These are phyloP conservation scores for Melanotus villosus DNA, from an alignment of 2,888 invertebrate genomes.

Conservation along the genomic window DNA sequence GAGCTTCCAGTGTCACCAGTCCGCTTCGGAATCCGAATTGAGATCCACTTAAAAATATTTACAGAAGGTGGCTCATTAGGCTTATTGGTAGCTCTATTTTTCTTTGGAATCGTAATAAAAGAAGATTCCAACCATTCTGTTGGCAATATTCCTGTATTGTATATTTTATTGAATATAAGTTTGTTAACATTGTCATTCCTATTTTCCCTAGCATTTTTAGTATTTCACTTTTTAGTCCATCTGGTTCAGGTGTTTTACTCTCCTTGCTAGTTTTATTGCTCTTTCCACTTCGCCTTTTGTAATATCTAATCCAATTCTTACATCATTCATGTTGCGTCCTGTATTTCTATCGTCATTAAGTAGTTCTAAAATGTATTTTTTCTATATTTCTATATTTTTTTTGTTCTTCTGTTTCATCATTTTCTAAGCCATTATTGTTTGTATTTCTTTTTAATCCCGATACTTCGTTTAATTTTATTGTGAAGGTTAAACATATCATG, in stretches of 20 bases:
- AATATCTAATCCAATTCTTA: no score
- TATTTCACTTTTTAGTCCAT: no score
- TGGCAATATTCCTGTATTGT: no score
- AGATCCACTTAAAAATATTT: not conserved
- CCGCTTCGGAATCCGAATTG: conserved; percentile 1
- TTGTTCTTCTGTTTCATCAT: not conserved
- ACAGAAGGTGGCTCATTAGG: not conserved
- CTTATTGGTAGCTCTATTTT: not conserved
- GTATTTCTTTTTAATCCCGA: not conserved
- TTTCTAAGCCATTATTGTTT: no score
- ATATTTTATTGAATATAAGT: no score
- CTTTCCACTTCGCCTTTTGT: no score
- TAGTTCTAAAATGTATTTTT: not conserved
- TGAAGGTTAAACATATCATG: no score
- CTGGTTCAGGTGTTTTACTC: not conserved
- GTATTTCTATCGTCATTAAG: not conserved
- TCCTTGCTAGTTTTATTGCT: conserved; percentile 15
- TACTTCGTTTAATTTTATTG: not conserved
- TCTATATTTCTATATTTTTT: not conserved
- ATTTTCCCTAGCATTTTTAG: no score
- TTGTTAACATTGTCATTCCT: no score
- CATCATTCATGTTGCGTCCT: no score
- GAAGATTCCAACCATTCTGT: not conserved
- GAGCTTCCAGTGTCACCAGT: not conserved
- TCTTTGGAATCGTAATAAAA: conserved; percentile 3